Evolutionary conservation across 2,113 vertebrate genomes (phyloP).

Genomic region (Ibidorhyncha struthersii): DNA sequence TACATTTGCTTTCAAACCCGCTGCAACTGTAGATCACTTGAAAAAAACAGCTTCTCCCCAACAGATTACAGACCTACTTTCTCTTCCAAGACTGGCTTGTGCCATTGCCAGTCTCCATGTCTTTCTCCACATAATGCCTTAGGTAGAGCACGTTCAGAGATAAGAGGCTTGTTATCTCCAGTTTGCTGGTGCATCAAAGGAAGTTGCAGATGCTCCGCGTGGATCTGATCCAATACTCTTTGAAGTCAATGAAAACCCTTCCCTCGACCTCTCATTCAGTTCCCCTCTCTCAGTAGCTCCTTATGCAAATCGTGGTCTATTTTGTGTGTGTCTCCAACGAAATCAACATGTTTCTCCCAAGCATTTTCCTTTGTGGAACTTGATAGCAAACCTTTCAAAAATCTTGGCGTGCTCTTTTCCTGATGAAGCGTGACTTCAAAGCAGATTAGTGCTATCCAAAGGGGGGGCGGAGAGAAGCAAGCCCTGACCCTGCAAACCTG

Average conservation of each 20-base stretch:
- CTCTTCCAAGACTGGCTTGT: neutral
- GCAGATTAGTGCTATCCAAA: neutral
- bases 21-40: neutral
- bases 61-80: neutral
- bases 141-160: neutral
- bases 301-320: slow-evolving; percentile 42
- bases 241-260: slow-evolving; percentile 52
- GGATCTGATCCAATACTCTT: slow-evolving; percentile 45
- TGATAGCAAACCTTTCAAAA: slow-evolving; percentile 35
- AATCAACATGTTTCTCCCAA: neutral
- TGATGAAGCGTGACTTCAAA: slow-evolving; percentile 1
- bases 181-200: slow-evolving; percentile 51
- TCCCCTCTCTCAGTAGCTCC: slow-evolving; percentile 2
- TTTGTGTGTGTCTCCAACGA: neutral
- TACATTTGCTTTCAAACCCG: neutral
- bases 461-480: neutral
- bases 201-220: slow-evolving; percentile 32
- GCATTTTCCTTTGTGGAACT: slow-evolving; percentile 18
- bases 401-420: slow-evolving; percentile 8
- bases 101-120: neutral
- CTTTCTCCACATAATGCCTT: neutral
- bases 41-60: neutral
- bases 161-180: neutral
- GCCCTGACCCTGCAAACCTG: neutral
- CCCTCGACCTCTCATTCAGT: neutral